Base-by-base conservation (phyloP, 2,113 vertebrate species). In the Chamaea fasciata region DNA sequence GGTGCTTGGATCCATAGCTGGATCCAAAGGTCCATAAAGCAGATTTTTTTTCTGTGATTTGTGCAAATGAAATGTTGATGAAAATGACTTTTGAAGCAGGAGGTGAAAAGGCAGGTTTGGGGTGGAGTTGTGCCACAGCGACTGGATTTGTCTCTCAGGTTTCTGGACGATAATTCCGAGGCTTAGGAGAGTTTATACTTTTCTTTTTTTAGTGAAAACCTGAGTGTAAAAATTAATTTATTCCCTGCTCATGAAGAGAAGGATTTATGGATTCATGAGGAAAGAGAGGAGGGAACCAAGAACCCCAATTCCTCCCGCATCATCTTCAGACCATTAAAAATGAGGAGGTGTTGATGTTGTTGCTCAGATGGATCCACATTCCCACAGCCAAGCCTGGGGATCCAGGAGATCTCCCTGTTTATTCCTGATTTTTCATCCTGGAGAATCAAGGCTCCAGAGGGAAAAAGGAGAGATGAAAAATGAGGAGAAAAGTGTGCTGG, bases 331-430 rank as follows among this genome's bases (percentile, higher is more conserved):
- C 7, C 28, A 7, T 55, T 26, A 62, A 76, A 42, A 56, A 55
- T 1, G 59, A 50, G 44, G 71, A 28, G 30, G 30, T 78, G 82
- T 21, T 24, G 24, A 15, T 49, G 24, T 6, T 17, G 69, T 10
- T 56, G 35, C 53, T 55, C 11, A 4, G 35, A 4, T 35, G 27
- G 31, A 39, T 15, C 41, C 39, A 6, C 33, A 15, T 23, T 59
- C 68, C 44, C 67, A 20, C 27, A 33, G 31, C 67, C 50, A 70
- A 68, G 39, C 57, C 62, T 20, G 52, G 77, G 50, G 33, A 47
- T 14, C 10, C 2, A 1, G 0, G 46, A n/a, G 52, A 22, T 1
- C 5, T 31, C 23, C 42, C 1, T 1, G 7, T 7, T 49, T 20
- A 7, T 57, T 49, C 63, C 35, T 26, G 13, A 23, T 2, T 77